Conservation (phyloP, 1,140 invertebrate genomes). For the Lamellibrachia luymesi region DNA sequence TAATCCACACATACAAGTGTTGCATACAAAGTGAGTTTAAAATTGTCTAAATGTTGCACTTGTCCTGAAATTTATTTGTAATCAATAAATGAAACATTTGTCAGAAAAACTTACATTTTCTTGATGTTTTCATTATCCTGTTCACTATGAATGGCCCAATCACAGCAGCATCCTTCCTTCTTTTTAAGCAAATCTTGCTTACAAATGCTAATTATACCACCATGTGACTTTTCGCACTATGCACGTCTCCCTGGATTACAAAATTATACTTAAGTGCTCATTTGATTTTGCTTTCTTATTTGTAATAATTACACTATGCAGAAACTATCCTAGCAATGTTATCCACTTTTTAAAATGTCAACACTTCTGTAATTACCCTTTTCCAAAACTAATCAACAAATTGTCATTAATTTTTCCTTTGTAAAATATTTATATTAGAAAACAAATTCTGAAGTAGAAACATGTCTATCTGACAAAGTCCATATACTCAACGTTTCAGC, state of each 20-base stretch:
- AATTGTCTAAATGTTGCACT: neutral
- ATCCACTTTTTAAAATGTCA: too few relatives aligned
- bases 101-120: neutral
- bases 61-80: neutral
- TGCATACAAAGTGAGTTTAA: neutral
- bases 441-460: neutral
- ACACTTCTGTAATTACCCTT: too few relatives aligned
- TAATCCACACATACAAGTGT: neutral
- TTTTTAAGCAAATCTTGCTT: neutral
- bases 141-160: neutral
- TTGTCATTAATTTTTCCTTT: too few relatives aligned
- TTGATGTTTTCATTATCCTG: neutral
- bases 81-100: neutral
- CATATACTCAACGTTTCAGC: neutral
- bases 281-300: neutral
- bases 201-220: neutral
- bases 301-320: too few relatives aligned
- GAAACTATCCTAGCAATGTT: too few relatives aligned
- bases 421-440: too few relatives aligned
- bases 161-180: neutral
- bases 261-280: neutral
- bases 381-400: too few relatives aligned
- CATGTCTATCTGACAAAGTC: neutral
- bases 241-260: neutral
- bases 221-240: neutral